Evolutionary conservation across 2,113 vertebrate species (phyloP), one percentile per base, ranked within the genome.

Genomic region (Salminus brasiliensis): DNA sequence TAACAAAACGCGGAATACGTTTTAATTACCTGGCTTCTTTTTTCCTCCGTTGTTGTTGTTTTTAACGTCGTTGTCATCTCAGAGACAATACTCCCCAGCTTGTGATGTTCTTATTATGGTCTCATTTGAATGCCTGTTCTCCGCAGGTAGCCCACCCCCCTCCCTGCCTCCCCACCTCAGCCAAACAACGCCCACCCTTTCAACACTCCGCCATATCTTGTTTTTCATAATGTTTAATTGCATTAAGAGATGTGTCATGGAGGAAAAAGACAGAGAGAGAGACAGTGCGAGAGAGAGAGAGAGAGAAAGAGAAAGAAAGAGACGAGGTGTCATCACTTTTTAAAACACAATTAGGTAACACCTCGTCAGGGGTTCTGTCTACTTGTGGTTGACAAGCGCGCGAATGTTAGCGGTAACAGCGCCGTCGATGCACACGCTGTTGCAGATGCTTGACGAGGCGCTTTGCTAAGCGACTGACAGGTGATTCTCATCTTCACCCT

Each of bases 341-440:
- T 93, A 94, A 95, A 94, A 94, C 93, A 95, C 94, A 95, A 94
- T 95, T 93, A 95, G 94, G 95, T 95, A 96, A 95, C 95, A 95
- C 94, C 94, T 95, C 95, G 94, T 95, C 95, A 95, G 92, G 91
- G 89, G 89, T 85, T 89, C 91, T 91, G 90, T 86, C 93, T 93
- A 91, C 91, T 82, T 66, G 91, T 88, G 89, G 92, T 91, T 95
- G 95, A 95, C 95, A 96, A 94, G 92, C 89, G 83, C 53, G 92
- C 88, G 88, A 87, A 81, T 86, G 89, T 89, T 89, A 91, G 93
- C 92, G 92, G 88, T 93, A 89, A 89, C 84, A 78, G 90, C 89
- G 79, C 85, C 87, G 93, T 91, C 89, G 89, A 74, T 75, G 79
- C 49, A 27, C 84, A 84, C 90, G 65, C 65, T 72, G 76, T 25